These are phyloP conservation scores for Ostrea edulis DNA, from an alignment of 1,140 invertebrate genomes.

Conservation along the genomic window DNA sequence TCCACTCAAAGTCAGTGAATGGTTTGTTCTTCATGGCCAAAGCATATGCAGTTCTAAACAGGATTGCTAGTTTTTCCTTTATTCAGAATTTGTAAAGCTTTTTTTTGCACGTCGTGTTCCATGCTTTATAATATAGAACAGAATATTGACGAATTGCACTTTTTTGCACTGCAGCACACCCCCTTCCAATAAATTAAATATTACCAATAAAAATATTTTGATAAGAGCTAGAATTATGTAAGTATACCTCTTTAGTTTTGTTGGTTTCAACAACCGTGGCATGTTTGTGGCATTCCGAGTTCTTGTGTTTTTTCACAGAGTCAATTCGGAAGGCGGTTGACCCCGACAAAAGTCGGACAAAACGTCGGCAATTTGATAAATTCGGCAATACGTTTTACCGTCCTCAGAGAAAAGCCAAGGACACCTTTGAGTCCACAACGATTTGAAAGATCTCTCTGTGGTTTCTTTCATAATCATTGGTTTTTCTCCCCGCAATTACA, in stretches of 20 bases:
- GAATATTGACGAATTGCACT: neutral
- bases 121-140: neutral
- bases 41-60: neutral
- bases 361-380: neutral
- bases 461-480: neutral
- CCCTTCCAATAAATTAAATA: neutral
- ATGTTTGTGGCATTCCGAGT: neutral
- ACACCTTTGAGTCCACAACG: neutral
- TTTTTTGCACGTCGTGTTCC: constrained; percentile 9
- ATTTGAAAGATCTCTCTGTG: neutral
- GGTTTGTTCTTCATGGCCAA: neutral
- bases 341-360: neutral
- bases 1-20: neutral
- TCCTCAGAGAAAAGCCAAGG: neutral
- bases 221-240: neutral
- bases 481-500: neutral
- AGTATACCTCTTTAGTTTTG: neutral
- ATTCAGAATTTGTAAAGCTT: neutral
- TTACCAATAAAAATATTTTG: neutral
- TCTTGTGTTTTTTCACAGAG: neutral
- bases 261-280: neutral
- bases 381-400: neutral
- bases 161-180: neutral
- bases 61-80: neutral
- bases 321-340: neutral